Evolutionary conservation across 2,113 vertebrate genomes (phyloP).

Genomic region (Chlorodrepanis virens): DNA sequence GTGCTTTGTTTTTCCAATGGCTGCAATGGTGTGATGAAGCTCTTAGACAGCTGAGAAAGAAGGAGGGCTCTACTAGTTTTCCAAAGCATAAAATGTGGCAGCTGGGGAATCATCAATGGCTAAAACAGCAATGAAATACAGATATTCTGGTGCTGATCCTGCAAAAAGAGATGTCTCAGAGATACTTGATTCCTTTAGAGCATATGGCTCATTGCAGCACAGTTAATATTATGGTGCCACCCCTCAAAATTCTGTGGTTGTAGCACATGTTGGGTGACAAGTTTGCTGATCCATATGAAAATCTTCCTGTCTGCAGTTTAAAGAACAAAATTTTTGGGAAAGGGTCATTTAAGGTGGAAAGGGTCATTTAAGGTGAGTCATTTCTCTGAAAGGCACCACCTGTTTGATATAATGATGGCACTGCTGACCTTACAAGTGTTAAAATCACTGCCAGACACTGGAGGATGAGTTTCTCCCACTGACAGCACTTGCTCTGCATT

Average conservation of each 20-base stretch:
- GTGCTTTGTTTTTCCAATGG: background rate
- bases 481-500: background rate
- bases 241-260: background rate
- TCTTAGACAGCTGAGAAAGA: background rate
- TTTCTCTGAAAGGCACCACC: background rate
- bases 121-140: background rate
- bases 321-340: background rate
- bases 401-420: background rate
- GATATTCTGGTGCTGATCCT: background rate
- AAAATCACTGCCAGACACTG: background rate
- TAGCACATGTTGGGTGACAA: background rate
- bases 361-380: background rate
- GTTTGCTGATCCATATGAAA: background rate
- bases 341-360: background rate
- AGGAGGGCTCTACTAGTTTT: background rate
- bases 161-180: background rate
- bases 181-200: background rate
- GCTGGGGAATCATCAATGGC: rapidly evolving
- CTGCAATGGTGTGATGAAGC: background rate
- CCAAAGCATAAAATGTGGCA: background rate
- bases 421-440: background rate
- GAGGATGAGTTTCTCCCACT: background rate
- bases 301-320: background rate
- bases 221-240: background rate
- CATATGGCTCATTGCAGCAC: background rate